Percentiles rank a stretch among this genome's conserved stretches.
phyloP scores from a whole-genome alignment of 2,888 invertebrate species.

The Blastobasis lacticolella region DNA sequence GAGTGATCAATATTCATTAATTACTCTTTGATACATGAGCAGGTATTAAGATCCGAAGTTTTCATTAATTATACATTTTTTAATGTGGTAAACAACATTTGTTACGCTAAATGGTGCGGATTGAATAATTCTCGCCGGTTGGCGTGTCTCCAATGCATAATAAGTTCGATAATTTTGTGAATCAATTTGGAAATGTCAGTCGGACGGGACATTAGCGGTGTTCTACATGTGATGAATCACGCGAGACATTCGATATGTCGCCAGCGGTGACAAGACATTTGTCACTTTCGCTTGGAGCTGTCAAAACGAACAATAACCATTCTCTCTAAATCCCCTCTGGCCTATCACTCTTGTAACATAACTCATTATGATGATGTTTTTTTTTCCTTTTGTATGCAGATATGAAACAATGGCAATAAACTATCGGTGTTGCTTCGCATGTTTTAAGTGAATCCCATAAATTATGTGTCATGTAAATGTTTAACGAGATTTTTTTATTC shows the following conservation, averaged over 20 bases:
- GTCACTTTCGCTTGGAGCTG: background rate
- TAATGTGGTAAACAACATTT: background rate
- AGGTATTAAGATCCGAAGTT: background rate
- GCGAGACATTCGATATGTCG: background rate
- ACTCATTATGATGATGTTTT: too few species aligned
- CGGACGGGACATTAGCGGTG: too few species aligned
- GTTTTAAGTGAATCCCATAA: too few species aligned
- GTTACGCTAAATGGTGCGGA: background rate
- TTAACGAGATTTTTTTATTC: too few species aligned
- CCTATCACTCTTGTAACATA: too few species aligned
- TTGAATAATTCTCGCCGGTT: background rate
- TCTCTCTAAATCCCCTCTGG: background rate
- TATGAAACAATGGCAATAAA: too few species aligned
- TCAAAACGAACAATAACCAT: conserved; percentile 1
- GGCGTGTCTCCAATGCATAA: background rate
- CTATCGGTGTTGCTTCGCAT: too few species aligned
- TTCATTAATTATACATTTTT: background rate
- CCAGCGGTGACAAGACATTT: background rate
- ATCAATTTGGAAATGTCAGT: background rate
- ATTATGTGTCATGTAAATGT: too few species aligned
- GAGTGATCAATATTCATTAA: conserved; percentile 2
- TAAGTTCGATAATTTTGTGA: background rate
- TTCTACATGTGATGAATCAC: background rate
- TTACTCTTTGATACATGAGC: background rate
- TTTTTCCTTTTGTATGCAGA: too few species aligned